A percentile compares a stretch with the other conserved stretches of the same genome.
Conservation (phyloP, 1,140 invertebrate genomes). For the Brachionus manjavacas region DNA sequence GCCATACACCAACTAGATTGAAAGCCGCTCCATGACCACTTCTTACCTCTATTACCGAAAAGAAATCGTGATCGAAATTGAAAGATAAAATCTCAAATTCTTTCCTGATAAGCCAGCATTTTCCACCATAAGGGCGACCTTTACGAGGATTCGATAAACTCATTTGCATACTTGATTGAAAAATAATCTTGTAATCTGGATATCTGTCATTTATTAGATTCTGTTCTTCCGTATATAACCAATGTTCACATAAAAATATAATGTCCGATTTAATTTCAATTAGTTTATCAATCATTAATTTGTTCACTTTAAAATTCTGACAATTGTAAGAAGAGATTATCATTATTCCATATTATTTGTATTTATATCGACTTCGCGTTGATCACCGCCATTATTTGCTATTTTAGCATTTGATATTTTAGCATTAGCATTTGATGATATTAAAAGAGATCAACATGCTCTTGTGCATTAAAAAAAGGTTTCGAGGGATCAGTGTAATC, state of each 20-base stretch:
- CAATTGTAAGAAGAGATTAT: not conserved
- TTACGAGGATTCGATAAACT: not conserved
- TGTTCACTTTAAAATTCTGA: not conserved
- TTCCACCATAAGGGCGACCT: not conserved
- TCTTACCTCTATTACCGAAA: too few species aligned
- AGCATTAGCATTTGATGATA: too few species aligned
- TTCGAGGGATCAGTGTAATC: too few species aligned
- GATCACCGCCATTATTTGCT: too few species aligned
- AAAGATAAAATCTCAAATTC: too few species aligned
- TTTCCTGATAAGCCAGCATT: not conserved
- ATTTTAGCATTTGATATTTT: too few species aligned
- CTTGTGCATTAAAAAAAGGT: too few species aligned
- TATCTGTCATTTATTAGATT: not conserved
- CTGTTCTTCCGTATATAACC: not conserved
- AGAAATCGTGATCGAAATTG: too few species aligned
- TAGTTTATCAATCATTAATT: not conserved
- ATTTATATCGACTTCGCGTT: too few species aligned
- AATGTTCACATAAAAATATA: not conserved
- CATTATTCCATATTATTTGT: not conserved
- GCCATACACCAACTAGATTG: too few species aligned
- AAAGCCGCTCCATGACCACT: too few species aligned
- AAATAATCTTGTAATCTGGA: not conserved
- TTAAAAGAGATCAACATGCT: too few species aligned
- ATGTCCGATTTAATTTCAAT: not conserved
- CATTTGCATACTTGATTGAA: not conserved